Evolutionary conservation across 1,140 invertebrate genomes (phyloP).

Genomic region (Lasioglossum baleicum): DNA sequence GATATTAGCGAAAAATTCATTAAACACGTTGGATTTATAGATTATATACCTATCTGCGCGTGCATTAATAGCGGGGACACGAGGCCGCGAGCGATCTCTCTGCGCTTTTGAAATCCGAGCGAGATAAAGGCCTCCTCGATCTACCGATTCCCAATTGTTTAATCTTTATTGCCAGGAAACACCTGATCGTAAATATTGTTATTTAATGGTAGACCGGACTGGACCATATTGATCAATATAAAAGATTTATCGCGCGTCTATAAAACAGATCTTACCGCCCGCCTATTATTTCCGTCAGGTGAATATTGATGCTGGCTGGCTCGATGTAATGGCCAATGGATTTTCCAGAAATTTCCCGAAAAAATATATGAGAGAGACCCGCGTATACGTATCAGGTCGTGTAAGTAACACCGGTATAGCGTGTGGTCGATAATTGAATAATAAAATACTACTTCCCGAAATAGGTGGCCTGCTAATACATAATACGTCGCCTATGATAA

Average conservation of each 20-base stretch:
- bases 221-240: constrained; percentile 52
- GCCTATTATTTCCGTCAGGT: constrained; percentile 38
- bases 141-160: constrained; percentile 58
- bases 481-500: no score
- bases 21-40: constrained; percentile 64
- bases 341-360: neutral
- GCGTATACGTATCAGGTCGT: no score
- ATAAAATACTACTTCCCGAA: no score
- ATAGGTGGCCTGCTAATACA: no score
- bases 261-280: constrained; percentile 59
- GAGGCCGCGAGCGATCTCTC: neutral
- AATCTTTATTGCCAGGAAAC: constrained; percentile 63
- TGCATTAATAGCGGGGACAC: constrained; percentile 45
- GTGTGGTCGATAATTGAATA: no score
- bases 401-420: no score
- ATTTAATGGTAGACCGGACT: constrained; percentile 57
- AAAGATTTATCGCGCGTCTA: constrained; percentile 57
- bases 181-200: constrained; percentile 61
- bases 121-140: constrained; percentile 56
- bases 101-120: constrained; percentile 50
- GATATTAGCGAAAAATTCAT: constrained; percentile 70
- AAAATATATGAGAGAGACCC: neutral
- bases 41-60: constrained; percentile 46
- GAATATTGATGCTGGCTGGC: constrained; percentile 47
- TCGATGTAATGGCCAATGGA: constrained; percentile 5